Evolutionary conservation across 2,888 invertebrate species (phyloP).

Genomic region (Oscheius onirici): DNA sequence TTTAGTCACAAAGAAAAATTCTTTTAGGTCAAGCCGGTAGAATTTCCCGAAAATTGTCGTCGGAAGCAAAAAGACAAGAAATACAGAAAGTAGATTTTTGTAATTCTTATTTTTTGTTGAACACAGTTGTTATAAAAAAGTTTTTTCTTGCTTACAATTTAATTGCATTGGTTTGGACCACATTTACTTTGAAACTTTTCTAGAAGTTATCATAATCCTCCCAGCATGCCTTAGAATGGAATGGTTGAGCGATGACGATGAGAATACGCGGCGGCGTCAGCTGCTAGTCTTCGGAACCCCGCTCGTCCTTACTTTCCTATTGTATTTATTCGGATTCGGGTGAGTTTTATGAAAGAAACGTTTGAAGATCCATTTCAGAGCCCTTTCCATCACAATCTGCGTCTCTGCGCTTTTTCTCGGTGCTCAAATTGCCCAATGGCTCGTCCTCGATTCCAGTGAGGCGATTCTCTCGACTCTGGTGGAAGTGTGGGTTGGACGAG

Average conservation of each 20-base stretch:
- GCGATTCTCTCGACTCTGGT: conserved; percentile 8
- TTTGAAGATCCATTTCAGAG: background rate
- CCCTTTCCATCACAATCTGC: conserved; percentile 33
- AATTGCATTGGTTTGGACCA: background rate
- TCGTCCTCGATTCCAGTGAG: conserved; percentile 20
- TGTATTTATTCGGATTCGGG: conserved; percentile 27
- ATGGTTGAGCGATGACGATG: conserved; percentile 9
- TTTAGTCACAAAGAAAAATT: background rate
- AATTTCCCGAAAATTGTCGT: conserved; percentile 52
- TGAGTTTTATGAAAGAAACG: conserved; percentile 1
- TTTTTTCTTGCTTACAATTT: background rate
- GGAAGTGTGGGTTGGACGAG: conserved; percentile 24
- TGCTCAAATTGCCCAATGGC: conserved; percentile 27
- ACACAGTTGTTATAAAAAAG: conserved; percentile 15
- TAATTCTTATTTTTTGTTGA: conserved; percentile 7
- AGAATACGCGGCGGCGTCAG: conserved; percentile 1
- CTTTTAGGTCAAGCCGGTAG: conserved; percentile 49
- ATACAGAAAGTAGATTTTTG: conserved; percentile 19
- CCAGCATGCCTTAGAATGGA: conserved; percentile 7
- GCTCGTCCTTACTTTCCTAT: background rate
- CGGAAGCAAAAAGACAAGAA: conserved; percentile 36
- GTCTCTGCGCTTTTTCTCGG: conserved; percentile 26
- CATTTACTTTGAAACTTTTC: no score
- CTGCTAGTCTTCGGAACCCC: conserved; percentile 11
- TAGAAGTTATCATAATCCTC: no score